A percentile compares a stretch with the other conserved stretches of the same genome.
Evolutionary conservation across 1,140 invertebrate genomes (phyloP).

Genomic region (Drosophila pallidifrons): DNA sequence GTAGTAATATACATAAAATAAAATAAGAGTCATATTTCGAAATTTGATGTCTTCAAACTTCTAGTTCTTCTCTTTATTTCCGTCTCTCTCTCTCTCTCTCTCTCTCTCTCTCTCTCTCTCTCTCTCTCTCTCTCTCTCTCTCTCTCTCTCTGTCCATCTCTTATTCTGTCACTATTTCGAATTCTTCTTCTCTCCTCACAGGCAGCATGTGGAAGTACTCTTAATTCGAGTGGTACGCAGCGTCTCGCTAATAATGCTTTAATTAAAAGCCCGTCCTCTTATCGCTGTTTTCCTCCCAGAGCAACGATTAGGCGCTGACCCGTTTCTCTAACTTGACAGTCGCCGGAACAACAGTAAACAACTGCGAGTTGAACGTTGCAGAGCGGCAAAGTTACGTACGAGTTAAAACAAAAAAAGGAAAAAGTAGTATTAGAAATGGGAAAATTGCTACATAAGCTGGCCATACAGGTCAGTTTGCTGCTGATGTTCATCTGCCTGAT

Average conservation of each 20-base stretch:
- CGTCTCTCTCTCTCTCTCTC: too few species aligned
- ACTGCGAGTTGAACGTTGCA: conserved; percentile 45
- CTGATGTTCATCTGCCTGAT: conserved; percentile 57
- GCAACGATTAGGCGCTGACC: conserved; percentile 51
- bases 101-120: not conserved
- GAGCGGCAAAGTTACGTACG: conserved; percentile 1
- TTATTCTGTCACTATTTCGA: too few species aligned
- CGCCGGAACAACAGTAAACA: conserved; percentile 62
- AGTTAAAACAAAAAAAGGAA: not conserved
- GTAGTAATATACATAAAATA: too few species aligned
- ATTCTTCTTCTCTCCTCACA: not conserved
- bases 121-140: not conserved
- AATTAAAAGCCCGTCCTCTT: conserved; percentile 47
- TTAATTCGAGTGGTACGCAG: conserved; percentile 29
- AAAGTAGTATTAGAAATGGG: conserved; percentile 29
- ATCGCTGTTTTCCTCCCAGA: conserved; percentile 34
- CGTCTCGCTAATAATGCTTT: conserved; percentile 51
- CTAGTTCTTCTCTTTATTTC: too few species aligned
- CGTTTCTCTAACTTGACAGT: conserved; percentile 40
- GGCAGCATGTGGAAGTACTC: conserved; percentile 31
- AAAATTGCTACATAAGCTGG: conserved; percentile 46
- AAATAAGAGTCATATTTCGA: too few species aligned
- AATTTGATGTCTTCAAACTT: too few species aligned
- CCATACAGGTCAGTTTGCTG: conserved; percentile 49
- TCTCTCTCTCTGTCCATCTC: not conserved